Base-by-base conservation (phyloP, 2,888 invertebrate species). In the Pyrochroa serraticornis region DNA sequence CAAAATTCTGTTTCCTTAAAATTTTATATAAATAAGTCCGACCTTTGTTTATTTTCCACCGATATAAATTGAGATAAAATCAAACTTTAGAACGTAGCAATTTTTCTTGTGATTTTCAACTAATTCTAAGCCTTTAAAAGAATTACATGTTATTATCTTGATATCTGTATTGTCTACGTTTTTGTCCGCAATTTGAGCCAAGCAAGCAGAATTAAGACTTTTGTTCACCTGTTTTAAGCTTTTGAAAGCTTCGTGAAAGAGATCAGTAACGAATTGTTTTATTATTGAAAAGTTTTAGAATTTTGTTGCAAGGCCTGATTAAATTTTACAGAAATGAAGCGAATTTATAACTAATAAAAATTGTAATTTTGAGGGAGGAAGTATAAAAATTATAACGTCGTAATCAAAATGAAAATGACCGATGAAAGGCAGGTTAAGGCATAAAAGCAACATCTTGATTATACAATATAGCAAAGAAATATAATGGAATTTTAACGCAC, bases 391-490 rank as follows among this genome's bases (percentile, higher is more conserved):
- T 48, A 55, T 41, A 54, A 54, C 47, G 38, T 42, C 54, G 54
- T 54, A 47, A 55, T 55, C 48, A 55, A 55, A 55, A 55, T 48
- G 48, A 55, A 55, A 55, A 55, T 55, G 55, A 47, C 46, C 46
- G 46, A 44, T 52, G 52, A 52, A 52, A 45, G 44, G 31, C 54
- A 54, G 52, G 55, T 31, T 37, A 45, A 39, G 43, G 39, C 48
- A 13, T 55, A 52, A 55, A 54, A 48, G 41, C 43, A 32, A 48
- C 48, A 55, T 55, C 55, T 55, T 55, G 55, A 55, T 55, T 43
- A 55, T 39, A 37, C 37, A 42, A 48, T 43, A 55, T 53, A 35
- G 47, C 47, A 41, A 55, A 48, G 45, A 36, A 48, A 47, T 54
- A 54, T 54, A 46, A 54, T 46, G 46, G 46, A 54, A 54, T 34